phyloP scores from a whole-genome alignment of 2,113 vertebrate genomes.

The Paralichthys olivaceus region DNA sequence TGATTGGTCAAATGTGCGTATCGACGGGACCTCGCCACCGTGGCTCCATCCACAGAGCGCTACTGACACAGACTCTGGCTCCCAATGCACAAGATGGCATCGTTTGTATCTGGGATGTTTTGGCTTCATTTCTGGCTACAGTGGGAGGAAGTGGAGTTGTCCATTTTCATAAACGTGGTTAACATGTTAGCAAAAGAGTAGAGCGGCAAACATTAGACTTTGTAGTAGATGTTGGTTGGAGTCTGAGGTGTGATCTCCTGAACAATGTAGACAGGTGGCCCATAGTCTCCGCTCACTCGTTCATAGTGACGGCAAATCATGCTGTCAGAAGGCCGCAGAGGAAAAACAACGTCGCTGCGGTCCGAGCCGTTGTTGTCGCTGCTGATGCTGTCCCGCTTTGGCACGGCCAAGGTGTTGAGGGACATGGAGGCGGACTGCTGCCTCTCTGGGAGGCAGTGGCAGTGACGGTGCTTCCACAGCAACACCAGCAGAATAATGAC shows the following conservation, averaged over 20 bases:
- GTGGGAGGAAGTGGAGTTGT: neutral
- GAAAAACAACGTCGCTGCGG: constrained; percentile 96
- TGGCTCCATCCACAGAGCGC: too few species aligned
- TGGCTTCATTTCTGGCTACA: neutral
- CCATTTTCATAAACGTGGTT: neutral
- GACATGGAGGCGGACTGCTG: constrained; percentile 91
- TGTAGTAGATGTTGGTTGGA: constrained; percentile 98
- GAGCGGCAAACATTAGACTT: constrained; percentile 87
- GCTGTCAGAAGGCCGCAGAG: constrained; percentile 91
- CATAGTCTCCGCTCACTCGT: constrained; percentile 95
- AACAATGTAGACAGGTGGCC: constrained; percentile 96
- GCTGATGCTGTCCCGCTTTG: constrained; percentile 87
- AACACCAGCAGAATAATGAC: constrained; percentile 87
- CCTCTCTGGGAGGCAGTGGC: constrained; percentile 87
- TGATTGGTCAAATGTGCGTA: too few species aligned
- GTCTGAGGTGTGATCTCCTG: constrained; percentile 95
- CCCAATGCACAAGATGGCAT: neutral
- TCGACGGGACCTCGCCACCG: too few species aligned
- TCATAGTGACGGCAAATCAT: constrained; percentile 97
- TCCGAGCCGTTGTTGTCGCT: constrained; percentile 94
- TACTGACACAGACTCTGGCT: neutral
- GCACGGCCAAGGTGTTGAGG: constrained; percentile 92
- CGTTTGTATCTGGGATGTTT: neutral
- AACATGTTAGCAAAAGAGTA: neutral
- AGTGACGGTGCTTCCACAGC: constrained; percentile 87